Conservation (phyloP, 2,888 invertebrate species). For the Ditula angustiorana region DNA sequence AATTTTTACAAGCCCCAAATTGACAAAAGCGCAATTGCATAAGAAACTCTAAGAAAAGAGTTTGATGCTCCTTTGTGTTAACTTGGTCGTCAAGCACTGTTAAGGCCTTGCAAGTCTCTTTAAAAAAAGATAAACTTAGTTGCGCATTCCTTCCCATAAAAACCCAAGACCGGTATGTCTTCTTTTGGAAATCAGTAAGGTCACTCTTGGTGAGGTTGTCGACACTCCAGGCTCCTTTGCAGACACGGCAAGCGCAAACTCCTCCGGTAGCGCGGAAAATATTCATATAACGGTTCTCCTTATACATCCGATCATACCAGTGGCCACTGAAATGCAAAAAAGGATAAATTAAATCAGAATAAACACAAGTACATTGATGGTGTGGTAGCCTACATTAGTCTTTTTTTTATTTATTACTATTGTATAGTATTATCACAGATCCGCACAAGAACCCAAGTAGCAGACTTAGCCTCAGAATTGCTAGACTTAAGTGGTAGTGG, state of each 20-base stretch:
- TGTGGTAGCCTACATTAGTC: no score
- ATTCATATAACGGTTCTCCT: not conserved
- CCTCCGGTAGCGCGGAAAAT: not conserved
- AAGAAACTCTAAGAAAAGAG: not conserved
- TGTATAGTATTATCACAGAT: no score
- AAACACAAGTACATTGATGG: not conserved
- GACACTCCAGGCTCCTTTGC: not conserved
- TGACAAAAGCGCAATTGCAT: not conserved
- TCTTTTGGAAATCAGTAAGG: not conserved
- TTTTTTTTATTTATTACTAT: no score
- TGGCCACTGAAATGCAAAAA: not conserved
- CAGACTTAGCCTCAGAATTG: no score
- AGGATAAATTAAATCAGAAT: no score
- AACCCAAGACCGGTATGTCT: not conserved
- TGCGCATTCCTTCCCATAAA: not conserved
- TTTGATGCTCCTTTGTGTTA: not conserved
- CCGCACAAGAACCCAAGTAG: no score
- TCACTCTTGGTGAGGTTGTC: not conserved
- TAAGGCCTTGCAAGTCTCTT: not conserved
- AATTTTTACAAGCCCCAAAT: not conserved
- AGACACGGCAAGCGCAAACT: not conserved
- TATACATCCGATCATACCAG: not conserved
- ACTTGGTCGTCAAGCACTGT: not conserved
- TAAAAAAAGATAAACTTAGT: not conserved
- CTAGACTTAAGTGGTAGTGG: no score